Conservation (phyloP, 2,797 vertebrate genomes). For the Liasis olivaceus region DNA sequence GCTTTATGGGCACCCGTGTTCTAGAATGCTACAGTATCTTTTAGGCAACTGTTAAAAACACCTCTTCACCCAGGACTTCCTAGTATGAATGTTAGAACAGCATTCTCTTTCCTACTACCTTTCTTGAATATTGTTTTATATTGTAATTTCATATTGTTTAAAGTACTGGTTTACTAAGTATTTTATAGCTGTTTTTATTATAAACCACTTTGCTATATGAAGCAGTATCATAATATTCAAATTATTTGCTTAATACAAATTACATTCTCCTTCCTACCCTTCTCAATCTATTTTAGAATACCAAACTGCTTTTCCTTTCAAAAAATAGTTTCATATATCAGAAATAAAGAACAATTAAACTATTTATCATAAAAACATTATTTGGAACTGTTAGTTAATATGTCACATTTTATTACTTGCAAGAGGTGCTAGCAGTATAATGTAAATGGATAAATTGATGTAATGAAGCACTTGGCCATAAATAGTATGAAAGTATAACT, state of each 20-base stretch:
- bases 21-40: too few relatives aligned
- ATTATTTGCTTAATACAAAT: neutral
- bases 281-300: neutral
- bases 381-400: neutral
- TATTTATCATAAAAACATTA: neutral
- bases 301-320: neutral
- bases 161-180: too few relatives aligned
- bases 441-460: neutral
- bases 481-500: neutral
- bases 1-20: too few relatives aligned
- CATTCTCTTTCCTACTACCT: too few relatives aligned
- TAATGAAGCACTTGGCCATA: neutral
- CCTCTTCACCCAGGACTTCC: too few relatives aligned
- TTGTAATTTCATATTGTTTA: too few relatives aligned
- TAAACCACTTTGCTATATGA: too few relatives aligned
- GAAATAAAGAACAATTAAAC: neutral
- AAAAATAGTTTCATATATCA: neutral
- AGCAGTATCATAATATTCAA: too few relatives aligned
- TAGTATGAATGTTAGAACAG: too few relatives aligned
- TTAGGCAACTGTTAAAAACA: too few relatives aligned
- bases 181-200: too few relatives aligned
- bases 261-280: neutral
- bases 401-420: neutral
- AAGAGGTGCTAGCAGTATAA: constrained; percentile 5
- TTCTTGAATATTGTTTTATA: too few relatives aligned